A percentile compares a stretch with the other conserved stretches of the same genome.
Conservation (phyloP, 2,797 vertebrate species). For the Ambastaia sidthimunki region DNA sequence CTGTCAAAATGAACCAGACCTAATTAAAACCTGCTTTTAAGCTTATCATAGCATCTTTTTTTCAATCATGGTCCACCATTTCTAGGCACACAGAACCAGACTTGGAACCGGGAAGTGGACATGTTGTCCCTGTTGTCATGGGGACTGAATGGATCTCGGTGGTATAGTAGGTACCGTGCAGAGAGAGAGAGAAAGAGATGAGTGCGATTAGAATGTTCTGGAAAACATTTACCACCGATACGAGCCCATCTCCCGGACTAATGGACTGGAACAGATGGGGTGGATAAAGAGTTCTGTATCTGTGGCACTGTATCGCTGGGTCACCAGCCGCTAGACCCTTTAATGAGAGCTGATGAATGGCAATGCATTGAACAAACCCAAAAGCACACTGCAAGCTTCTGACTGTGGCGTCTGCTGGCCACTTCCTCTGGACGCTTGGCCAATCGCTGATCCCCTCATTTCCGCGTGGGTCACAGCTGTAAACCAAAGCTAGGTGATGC, state of each 20-base stretch:
- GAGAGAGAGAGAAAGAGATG: conserved; percentile 42
- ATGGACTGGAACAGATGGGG: conserved; percentile 77
- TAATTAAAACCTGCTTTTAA: conserved; percentile 2
- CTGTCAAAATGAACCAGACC: neutral
- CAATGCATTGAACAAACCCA: conserved; percentile 50
- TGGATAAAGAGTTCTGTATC: conserved; percentile 67
- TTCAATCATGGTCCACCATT: neutral
- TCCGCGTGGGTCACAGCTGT: conserved; percentile 44
- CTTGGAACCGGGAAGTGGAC: conserved; percentile 29
- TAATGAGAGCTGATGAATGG: conserved; percentile 72
- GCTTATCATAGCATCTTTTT: conserved; percentile 12
- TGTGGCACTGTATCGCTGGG: conserved; percentile 65
- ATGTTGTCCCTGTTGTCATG: conserved; percentile 55
- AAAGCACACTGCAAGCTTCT: conserved; percentile 14
- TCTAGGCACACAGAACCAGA: neutral
- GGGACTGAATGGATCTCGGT: conserved; percentile 30
- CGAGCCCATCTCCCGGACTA: conserved; percentile 73
- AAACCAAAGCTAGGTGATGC: conserved; percentile 41
- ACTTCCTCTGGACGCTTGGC: conserved; percentile 10
- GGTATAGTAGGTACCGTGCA: conserved; percentile 3
- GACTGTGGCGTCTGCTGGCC: conserved; percentile 14
- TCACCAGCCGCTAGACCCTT: conserved; percentile 74
- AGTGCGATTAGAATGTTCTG: conserved; percentile 59
- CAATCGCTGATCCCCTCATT: conserved; percentile 43
- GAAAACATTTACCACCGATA: conserved; percentile 58